These are phyloP conservation scores for Crotalus horridus DNA, from an alignment of 2,113 vertebrate genomes.

Conservation along the genomic window DNA sequence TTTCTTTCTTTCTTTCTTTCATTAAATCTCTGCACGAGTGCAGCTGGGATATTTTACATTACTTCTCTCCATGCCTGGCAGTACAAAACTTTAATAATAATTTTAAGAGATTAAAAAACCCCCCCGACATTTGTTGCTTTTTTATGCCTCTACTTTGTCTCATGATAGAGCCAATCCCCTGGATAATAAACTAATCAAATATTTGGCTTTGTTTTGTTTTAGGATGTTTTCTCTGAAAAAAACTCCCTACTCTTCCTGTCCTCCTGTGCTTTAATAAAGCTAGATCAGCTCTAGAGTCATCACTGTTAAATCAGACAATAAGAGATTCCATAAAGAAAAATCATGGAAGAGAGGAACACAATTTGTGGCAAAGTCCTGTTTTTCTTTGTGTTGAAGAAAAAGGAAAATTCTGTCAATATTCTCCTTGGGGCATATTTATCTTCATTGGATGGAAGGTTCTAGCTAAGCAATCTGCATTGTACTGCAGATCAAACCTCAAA, in stretches of 20 bases:
- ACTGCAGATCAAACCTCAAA: not conserved
- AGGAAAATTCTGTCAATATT: not conserved
- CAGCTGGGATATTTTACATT: not conserved
- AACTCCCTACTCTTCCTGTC: not conserved
- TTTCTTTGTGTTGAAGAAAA: not conserved
- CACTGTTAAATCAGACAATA: not conserved
- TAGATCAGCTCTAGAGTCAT: not conserved
- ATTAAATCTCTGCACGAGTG: not conserved
- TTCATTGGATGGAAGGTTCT: no score
- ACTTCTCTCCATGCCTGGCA: not conserved
- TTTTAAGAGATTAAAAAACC: not conserved
- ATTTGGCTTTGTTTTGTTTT: not conserved
- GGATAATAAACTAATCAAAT: not conserved
- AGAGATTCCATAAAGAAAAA: not conserved
- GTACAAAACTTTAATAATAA: not conserved
- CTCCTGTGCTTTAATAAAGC: not conserved
- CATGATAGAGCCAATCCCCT: not conserved
- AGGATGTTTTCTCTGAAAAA: not conserved
- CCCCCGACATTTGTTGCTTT: not conserved
- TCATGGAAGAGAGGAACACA: no score
- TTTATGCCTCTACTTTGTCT: not conserved
- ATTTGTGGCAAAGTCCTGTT: not conserved
- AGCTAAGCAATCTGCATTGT: not conserved
- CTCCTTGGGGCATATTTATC: not conserved
- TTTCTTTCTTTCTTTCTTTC: no score